These are phyloP conservation scores for Siphamia tubifer DNA, from an alignment of 2,113 vertebrate genomes.

Conservation along the genomic window DNA sequence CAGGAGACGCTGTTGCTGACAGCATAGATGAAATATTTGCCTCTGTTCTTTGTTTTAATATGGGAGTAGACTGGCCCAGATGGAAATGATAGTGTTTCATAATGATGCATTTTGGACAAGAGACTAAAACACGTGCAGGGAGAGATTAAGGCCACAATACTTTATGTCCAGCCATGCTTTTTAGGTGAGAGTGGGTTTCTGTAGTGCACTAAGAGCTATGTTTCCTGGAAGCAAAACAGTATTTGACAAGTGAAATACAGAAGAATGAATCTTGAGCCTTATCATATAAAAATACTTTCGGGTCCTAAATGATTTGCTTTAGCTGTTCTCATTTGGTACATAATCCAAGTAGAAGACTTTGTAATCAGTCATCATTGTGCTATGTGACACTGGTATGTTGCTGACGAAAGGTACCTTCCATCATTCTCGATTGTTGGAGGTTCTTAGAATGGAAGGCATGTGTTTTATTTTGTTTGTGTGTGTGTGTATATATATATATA, in stretches of 20 bases:
- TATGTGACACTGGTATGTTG: constrained; percentile 57
- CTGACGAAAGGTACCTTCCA: constrained; percentile 64
- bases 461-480: constrained; percentile 1
- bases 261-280: constrained; percentile 50
- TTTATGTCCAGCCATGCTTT: constrained; percentile 20
- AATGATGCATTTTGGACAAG: constrained; percentile 58
- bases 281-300: constrained; percentile 57
- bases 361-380: constrained; percentile 74
- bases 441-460: constrained; percentile 10
- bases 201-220: constrained; percentile 11
- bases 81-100: constrained; percentile 67
- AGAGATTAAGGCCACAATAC: constrained; percentile 28
- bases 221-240: constrained; percentile 47
- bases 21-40: constrained; percentile 76
- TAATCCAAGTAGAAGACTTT: constrained; percentile 49
- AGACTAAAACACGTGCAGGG: constrained; percentile 39
- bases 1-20: constrained; percentile 65
- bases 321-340: constrained; percentile 45
- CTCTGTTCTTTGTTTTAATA: constrained; percentile 74
- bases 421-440: constrained; percentile 36
- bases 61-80: constrained; percentile 57
- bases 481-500: background rate
- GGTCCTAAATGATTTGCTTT: constrained; percentile 36
- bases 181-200: constrained; percentile 26
- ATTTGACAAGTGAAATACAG: constrained; percentile 40